Conservation (phyloP, 2,797 vertebrate species). For the Eupleurogrammus muticus region DNA sequence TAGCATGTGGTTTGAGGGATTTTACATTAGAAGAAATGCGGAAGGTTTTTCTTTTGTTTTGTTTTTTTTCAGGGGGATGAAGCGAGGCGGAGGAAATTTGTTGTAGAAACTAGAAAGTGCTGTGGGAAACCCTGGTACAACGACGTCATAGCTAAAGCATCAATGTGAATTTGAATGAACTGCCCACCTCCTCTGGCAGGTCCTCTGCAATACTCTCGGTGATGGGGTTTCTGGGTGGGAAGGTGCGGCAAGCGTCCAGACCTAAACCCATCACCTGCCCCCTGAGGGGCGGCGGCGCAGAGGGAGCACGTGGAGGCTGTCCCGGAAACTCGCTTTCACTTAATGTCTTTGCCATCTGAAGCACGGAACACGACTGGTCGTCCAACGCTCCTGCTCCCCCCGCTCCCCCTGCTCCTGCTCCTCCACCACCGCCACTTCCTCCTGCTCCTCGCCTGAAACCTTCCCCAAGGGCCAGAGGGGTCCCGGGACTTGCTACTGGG, state of each 20-base stretch:
- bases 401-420: slow-evolving; percentile 27
- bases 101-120: too few relatives aligned
- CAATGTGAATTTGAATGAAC: neutral
- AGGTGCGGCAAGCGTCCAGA: slow-evolving; percentile 84
- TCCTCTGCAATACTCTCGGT: slow-evolving; percentile 95
- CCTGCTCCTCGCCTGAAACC: slow-evolving; percentile 68
- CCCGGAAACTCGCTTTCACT: slow-evolving; percentile 92
- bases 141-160: neutral
- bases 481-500: slow-evolving; percentile 50
- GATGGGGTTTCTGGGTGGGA: slow-evolving; percentile 90
- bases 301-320: slow-evolving; percentile 76
- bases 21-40: too few relatives aligned
- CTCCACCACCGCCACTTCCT: slow-evolving; percentile 42
- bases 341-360: slow-evolving; percentile 96
- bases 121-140: too few relatives aligned
- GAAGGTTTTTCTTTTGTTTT: too few relatives aligned
- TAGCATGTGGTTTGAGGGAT: too few relatives aligned
- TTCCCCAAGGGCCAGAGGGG: slow-evolving; percentile 59
- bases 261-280: slow-evolving; percentile 65
- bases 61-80: too few relatives aligned
- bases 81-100: too few relatives aligned
- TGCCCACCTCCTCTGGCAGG: slow-evolving; percentile 90
- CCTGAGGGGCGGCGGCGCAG: slow-evolving; percentile 67
- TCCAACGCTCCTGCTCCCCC: slow-evolving; percentile 78
- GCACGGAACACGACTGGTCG: slow-evolving; percentile 95